phyloP scores from a whole-genome alignment of 2,888 invertebrate species.

The Aleiodes alternator region DNA sequence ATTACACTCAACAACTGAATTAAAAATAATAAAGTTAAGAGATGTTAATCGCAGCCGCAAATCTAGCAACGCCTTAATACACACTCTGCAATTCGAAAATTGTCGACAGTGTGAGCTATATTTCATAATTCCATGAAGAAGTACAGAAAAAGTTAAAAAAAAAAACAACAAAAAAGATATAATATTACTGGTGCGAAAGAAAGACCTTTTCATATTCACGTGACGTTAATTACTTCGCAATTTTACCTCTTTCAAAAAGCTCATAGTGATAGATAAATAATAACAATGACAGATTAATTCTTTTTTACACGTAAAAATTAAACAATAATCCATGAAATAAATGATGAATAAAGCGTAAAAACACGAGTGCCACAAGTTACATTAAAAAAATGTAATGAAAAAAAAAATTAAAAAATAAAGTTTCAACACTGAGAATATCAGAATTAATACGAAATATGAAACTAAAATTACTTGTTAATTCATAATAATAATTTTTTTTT shows the following conservation, averaged over 20 bases:
- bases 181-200: conserved; percentile 25
- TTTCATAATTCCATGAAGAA: conserved; percentile 3
- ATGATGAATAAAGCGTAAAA: conserved; percentile 36
- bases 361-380: conserved; percentile 37
- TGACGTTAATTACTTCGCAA: conserved; percentile 47
- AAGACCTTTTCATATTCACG: conserved; percentile 29
- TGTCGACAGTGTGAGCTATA: conserved; percentile 28
- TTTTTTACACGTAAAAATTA: conserved; percentile 21
- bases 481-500: no score
- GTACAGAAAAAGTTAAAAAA: not conserved
- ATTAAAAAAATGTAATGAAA: conserved; percentile 9
- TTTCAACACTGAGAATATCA: conserved; percentile 21
- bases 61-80: conserved; percentile 41
- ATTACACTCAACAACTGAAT: conserved; percentile 14
- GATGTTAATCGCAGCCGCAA: conserved; percentile 46
- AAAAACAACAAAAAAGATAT: not conserved
- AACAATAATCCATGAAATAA: conserved; percentile 5
- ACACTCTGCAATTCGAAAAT: conserved; percentile 24
- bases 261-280: conserved; percentile 41
- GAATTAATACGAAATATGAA: conserved; percentile 7
- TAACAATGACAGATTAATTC: conserved; percentile 28
- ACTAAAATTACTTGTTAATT: no score
- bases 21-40: conserved; percentile 29
- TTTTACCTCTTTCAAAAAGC: conserved; percentile 41
- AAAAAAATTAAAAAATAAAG: not conserved